Conservation (phyloP, 2,888 invertebrate species). For the Arrhopalites spinosus region DNA sequence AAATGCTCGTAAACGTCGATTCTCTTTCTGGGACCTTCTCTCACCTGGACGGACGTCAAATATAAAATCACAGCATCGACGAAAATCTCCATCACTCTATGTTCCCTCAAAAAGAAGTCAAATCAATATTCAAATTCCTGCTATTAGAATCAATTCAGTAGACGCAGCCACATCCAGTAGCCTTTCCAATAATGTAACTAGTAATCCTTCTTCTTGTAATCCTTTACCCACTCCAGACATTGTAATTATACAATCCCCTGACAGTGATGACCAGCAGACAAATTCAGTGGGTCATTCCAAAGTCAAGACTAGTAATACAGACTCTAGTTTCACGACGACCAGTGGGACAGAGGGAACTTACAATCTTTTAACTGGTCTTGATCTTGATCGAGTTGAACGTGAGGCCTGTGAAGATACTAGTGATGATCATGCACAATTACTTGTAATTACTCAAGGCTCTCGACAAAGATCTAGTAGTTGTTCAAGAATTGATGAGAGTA, state of each 20-base stretch:
- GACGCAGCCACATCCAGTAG: background rate
- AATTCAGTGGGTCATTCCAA: background rate
- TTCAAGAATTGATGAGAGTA: background rate
- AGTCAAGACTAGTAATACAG: background rate
- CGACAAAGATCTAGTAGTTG: conserved; percentile 16
- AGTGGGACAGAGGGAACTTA: background rate
- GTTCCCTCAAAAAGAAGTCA: background rate
- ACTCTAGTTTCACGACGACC: background rate
- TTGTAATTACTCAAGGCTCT: no score
- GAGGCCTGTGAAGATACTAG: no score
- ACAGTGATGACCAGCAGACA: background rate
- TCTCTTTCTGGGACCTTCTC: conserved; percentile 27
- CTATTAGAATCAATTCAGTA: conserved; percentile 1
- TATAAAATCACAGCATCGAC: background rate
- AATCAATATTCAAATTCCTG: conserved; percentile 1
- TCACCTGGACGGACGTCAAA: conserved; percentile 7
- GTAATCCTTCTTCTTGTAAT: background rate
- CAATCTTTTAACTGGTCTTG: conserved; percentile 4
- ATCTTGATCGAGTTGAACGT: conserved; percentile 1
- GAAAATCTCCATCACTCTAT: conserved; percentile 9
- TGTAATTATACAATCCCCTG: background rate
- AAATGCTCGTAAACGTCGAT: background rate
- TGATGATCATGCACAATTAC: background rate
- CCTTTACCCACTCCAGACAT: conserved; percentile 11
- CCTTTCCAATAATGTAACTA: background rate